Base-by-base conservation (phyloP, 2,113 vertebrate genomes). In the Monopterus albus region DNA sequence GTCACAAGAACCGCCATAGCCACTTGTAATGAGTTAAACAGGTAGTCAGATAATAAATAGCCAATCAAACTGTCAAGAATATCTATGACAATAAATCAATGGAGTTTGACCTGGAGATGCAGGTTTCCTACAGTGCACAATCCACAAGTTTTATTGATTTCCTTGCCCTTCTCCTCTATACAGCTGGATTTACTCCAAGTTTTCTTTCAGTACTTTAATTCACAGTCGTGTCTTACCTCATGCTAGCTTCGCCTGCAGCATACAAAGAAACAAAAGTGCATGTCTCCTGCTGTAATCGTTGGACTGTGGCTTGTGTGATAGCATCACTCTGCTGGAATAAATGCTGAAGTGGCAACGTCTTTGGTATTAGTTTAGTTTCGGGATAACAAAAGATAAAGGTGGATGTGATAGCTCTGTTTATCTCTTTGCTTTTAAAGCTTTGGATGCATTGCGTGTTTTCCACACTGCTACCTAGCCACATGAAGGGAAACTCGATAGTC, bases 201-300 rank as follows among this genome's bases (percentile, higher is more conserved):
- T 2, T 12, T 42, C 18, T 57, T 14, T 63, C 43, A 56, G 40
- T 15, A 26, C n/a, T 26, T 74, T 59, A 20, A 4, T 13, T 35
- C 38, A 10, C 49, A 25, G 13, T 1, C 17, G 39, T 29, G 7
- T 64, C 29, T 60, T 43, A 13, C 55, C 13, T 55, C 18, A 4
- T 53, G 20, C 23, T 23, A 15, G 52, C 69, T 78, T 61, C 71
- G 68, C 26, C 61, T 81, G 52, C 67, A 61, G 64, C 31, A 52
- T 76, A 65, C 35, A 51, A 51, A 69, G 13, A 18, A 43, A 49
- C 14, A 4, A 42, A 31, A 17, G 40, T 9, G 3, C 69, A 40
- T 11, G 25, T 21, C 39, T 38, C 10, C 8, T 9, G 20, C 35
- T 67, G 4, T 2, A 47, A 50, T 52, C 45, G 45, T 45, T 66